Evolutionary conservation across 2,113 vertebrate species (phyloP).

Genomic region (Datnioides undecimradiatus): DNA sequence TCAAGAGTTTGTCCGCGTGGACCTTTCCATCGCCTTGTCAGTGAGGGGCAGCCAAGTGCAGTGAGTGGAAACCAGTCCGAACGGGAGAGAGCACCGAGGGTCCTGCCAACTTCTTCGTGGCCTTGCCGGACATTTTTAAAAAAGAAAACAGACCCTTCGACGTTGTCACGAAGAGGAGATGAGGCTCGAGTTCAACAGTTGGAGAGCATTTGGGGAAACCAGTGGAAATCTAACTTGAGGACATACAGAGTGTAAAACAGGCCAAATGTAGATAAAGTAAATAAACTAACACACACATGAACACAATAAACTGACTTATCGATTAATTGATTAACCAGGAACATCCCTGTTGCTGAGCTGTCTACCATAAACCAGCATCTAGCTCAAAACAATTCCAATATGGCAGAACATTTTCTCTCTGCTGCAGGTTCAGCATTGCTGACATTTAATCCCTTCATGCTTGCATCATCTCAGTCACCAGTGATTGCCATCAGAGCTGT

Average conservation of each 20-base stretch:
- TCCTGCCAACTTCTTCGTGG: conserved; percentile 27
- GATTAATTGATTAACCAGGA: too few species aligned
- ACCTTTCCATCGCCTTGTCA: conserved; percentile 55
- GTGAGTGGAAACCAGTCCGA: conserved; percentile 47
- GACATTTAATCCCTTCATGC: background rate
- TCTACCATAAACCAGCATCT: background rate
- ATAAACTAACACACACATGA: background rate
- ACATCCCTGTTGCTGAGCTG: background rate
- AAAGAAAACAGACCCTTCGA: conserved; percentile 51
- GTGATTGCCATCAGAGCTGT: background rate
- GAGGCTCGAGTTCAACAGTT: background rate
- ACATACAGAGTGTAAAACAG: conserved; percentile 6
- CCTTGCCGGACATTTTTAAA: conserved; percentile 9
- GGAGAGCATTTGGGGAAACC: conserved; percentile 8
- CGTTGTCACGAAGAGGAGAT: conserved; percentile 31
- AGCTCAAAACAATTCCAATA: background rate
- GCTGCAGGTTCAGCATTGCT: background rate
- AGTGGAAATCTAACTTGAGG: conserved; percentile 20
- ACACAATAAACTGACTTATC: too few species aligned
- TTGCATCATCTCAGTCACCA: background rate
- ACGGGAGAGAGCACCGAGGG: conserved; percentile 4
- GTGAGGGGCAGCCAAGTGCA: conserved; percentile 42
- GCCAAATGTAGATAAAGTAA: too few species aligned
- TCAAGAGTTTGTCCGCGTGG: conserved; percentile 51
- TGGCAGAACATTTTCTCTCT: background rate